Conservation (phyloP, 2,113 vertebrate species). For the Stegastes partitus region DNA sequence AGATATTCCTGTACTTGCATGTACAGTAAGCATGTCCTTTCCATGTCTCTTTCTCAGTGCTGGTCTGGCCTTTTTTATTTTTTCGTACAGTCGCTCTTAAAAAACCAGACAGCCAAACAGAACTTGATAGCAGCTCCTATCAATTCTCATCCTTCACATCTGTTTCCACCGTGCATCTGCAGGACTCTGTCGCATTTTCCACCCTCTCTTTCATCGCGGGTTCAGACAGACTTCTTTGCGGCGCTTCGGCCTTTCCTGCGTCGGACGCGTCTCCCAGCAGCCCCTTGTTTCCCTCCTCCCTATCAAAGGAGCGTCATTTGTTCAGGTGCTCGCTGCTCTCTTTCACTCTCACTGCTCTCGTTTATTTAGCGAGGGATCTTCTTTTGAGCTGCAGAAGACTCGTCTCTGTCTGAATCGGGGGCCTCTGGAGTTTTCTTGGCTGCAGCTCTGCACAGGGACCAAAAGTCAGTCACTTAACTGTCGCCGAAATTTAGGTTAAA, state of each 20-base stretch:
- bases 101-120: conserved; percentile 6
- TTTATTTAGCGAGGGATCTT: conserved; percentile 47
- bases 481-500: not conserved
- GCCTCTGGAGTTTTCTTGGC: conserved; percentile 7
- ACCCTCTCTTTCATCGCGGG: conserved; percentile 5
- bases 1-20: not conserved
- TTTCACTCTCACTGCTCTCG: conserved; percentile 17
- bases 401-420: conserved; percentile 7
- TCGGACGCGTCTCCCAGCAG: conserved; percentile 40
- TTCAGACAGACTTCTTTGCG: conserved; percentile 42
- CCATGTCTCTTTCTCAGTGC: not conserved
- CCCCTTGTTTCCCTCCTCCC: conserved; percentile 42
- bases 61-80: not conserved
- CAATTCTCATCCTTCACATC: conserved; percentile 13
- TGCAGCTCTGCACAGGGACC: conserved; percentile 36
- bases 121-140: conserved; percentile 5
- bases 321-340: conserved; percentile 75
- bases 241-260: conserved; percentile 12
- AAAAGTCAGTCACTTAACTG: not conserved
- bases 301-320: conserved; percentile 66
- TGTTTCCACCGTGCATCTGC: conserved; percentile 29
- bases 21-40: not conserved
- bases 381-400: conserved; percentile 3
- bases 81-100: not conserved
- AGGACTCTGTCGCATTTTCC: conserved; percentile 42